These are phyloP conservation scores for Thunnus thynnus DNA, from an alignment of 2,113 vertebrate genomes.

Conservation along the genomic window DNA sequence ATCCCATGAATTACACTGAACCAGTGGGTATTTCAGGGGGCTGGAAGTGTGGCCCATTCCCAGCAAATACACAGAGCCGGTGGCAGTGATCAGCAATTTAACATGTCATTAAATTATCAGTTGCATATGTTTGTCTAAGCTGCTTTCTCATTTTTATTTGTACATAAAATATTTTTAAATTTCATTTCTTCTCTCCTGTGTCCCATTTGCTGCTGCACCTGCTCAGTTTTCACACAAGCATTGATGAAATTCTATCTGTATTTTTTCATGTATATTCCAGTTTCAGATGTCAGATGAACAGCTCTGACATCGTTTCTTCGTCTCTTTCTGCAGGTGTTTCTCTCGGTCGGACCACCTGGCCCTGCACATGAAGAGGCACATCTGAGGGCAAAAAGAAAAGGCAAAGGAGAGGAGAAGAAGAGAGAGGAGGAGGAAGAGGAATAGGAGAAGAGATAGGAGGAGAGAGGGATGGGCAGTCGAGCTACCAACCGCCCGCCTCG, in stretches of 20 bases:
- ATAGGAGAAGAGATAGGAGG: constrained; percentile 47
- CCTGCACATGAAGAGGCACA: constrained; percentile 99
- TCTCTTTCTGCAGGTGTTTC: constrained; percentile 90
- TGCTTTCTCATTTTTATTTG: no score
- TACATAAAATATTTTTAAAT: background rate
- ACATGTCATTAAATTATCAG: no score
- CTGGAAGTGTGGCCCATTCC: constrained; percentile 15
- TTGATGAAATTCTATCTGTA: background rate
- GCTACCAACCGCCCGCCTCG: constrained; percentile 58
- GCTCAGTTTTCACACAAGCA: background rate
- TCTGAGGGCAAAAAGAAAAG: constrained; percentile 80
- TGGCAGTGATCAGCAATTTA: no score
- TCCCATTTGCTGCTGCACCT: background rate
- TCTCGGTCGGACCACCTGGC: constrained; percentile 98
- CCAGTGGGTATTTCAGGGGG: constrained; percentile 30
- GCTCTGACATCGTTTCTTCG: constrained; percentile 47
- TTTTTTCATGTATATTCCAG: background rate
- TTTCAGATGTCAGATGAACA: background rate
- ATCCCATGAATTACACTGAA: constrained; percentile 40
- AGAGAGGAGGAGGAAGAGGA: constrained; percentile 40
- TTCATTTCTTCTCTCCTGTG: background rate
- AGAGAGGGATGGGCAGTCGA: constrained; percentile 62
- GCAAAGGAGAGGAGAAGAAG: constrained; percentile 33
- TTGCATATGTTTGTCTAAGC: no score
- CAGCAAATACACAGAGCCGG: constrained; percentile 26